Evolutionary conservation across 2,113 vertebrate species (phyloP).

Genomic region (Perca fluviatilis): DNA sequence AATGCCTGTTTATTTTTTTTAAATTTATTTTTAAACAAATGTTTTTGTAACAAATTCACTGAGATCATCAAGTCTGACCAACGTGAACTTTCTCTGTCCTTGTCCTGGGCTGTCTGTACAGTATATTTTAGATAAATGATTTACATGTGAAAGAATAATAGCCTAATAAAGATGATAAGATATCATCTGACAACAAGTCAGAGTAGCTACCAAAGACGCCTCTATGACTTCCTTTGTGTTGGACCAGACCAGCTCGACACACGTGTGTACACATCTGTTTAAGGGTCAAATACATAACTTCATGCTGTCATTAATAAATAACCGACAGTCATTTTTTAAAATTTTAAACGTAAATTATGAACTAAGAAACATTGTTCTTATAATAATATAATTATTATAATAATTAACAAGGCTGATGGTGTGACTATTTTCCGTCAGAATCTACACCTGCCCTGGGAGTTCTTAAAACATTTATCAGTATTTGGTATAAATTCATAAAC

Average conservation of each 20-base stretch:
- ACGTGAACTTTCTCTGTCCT: not conserved
- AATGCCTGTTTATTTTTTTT: too few relatives aligned
- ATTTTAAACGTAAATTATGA: slow-evolving; percentile 8
- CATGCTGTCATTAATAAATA: slow-evolving; percentile 3
- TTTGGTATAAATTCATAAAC: slow-evolving; percentile 3
- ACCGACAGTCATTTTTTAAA: slow-evolving; percentile 37
- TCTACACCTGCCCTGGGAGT: not conserved
- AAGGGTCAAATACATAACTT: not conserved
- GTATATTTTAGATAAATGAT: slow-evolving; percentile 28
- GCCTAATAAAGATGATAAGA: slow-evolving; percentile 11
- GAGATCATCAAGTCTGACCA: not conserved
- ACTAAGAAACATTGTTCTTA: not conserved
- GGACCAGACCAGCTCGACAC: not conserved
- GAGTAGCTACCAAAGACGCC: not conserved
- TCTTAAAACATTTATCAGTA: not conserved
- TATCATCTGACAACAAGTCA: not conserved
- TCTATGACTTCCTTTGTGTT: not conserved
- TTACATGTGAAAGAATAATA: not conserved
- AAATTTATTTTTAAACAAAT: too few relatives aligned
- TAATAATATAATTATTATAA: not conserved
- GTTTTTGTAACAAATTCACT: not conserved
- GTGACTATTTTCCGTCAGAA: slow-evolving; percentile 2
- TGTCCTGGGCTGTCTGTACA: not conserved
- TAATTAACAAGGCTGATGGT: slow-evolving; percentile 4
- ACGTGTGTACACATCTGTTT: not conserved